Evolutionary conservation across 2,888 invertebrate species (phyloP), one percentile per base, ranked within the genome.

Genomic region (Vandiemenella viatica): DNA sequence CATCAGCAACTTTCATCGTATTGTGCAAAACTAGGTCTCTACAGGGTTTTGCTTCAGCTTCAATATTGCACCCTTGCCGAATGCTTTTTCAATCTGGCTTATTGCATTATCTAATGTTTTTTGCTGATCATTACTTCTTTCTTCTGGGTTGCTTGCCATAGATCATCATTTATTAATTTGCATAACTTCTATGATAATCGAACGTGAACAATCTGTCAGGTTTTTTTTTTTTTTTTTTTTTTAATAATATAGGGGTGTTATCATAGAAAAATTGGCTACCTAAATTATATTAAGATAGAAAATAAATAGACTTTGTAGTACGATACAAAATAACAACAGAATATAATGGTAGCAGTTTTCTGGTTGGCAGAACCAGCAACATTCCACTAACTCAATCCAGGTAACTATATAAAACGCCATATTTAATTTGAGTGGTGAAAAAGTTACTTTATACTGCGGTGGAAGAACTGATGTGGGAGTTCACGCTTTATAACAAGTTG

Each of bases 131-230:
- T 26, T 26, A 26, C 13, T 26, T 26, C 26, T 26, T 38, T 38
- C 38, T 38, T 38, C 38, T 38, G 16, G 15, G 38, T 38, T 38
- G 38, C 15, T 38, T 38, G 15, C 16, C 38, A 38, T 38, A 15
- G 10, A 38, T 38, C 38, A 38, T 38, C 38, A 38, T 38, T 38
- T 38, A 38, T 38, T 38, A 38, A 38, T n/a, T 38, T 15, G n/a
- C n/a, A 38, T 38, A 23, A 23, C 26, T 23, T 23, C 26, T 10
- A 23, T 23, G 26, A 10, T 23, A 23, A 23, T 23, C 10, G 26
- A 23, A 23, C 26, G 26, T 10, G 10, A 23, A 23, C 26, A 23
- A 23, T 23, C 26, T 23, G 26, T 10, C 26, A 23, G 10, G 26
- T 6, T 6, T 23, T 23, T 23, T 23, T 23, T 23, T 8, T 8